A percentile compares a stretch with the other conserved stretches of the same genome.
Evolutionary conservation across 2,113 vertebrate species (phyloP).

Genomic region (Hemicordylus capensis): DNA sequence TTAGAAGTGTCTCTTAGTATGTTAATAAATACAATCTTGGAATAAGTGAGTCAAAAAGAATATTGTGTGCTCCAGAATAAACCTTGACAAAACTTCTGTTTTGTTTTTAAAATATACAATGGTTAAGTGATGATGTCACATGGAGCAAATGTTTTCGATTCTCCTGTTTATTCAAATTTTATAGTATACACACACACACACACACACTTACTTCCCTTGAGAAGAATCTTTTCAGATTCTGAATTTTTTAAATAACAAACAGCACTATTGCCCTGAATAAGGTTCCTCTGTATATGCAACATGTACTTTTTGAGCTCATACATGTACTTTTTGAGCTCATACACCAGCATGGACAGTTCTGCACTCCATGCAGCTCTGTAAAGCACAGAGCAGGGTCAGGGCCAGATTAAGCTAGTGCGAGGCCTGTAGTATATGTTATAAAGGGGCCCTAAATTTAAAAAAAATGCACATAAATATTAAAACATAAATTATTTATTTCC

Average conservation of each 20-base stretch:
- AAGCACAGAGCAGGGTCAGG: too few species aligned
- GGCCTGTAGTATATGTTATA: too few species aligned
- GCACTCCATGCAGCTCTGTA: too few species aligned
- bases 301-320: not conserved
- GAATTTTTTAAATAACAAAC: not conserved
- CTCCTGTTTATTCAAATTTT: not conserved
- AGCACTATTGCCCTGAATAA: not conserved
- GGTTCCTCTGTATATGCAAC: not conserved
- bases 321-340: not conserved
- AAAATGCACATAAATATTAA: too few species aligned
- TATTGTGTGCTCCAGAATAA: not conserved
- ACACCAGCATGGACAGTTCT: too few species aligned
- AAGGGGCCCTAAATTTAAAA: too few species aligned
- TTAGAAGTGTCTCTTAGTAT: not conserved
- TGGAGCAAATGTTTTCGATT: not conserved
- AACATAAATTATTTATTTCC: too few species aligned
- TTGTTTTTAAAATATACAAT: not conserved
- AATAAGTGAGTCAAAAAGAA: not conserved
- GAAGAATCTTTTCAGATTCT: too few species aligned
- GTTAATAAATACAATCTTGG: not conserved
- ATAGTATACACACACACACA: not conserved
- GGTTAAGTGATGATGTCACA: not conserved
- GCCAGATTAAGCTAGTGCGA: too few species aligned
- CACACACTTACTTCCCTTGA: too few species aligned
- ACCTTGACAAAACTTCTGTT: not conserved